phyloP scores from a whole-genome alignment of 2,888 invertebrate species.

The Catocala fraxini region DNA sequence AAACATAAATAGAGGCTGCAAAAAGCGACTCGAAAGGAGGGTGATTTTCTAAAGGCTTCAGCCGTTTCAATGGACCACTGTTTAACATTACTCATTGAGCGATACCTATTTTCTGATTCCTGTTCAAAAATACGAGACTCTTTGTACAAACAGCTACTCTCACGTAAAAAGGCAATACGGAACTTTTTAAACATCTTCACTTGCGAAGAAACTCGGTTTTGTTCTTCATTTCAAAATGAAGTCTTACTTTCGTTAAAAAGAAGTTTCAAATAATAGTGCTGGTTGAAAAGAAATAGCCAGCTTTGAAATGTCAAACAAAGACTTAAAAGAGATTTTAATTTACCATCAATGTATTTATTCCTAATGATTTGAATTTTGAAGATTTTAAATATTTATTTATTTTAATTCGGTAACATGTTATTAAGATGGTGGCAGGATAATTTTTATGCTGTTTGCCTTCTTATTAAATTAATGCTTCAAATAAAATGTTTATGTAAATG shows the following conservation, averaged over 20 bases:
- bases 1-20: constrained; percentile 80
- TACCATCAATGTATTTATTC: too few relatives aligned
- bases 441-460: too few relatives aligned
- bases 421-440: too few relatives aligned
- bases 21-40: constrained; percentile 79
- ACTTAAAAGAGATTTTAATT: constrained; percentile 17
- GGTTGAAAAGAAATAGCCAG: constrained; percentile 31
- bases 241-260: constrained; percentile 48
- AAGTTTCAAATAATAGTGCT: constrained; percentile 48
- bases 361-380: too few relatives aligned
- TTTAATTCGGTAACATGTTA: too few relatives aligned
- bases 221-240: constrained; percentile 52
- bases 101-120: constrained; percentile 77
- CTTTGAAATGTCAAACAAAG: constrained; percentile 29
- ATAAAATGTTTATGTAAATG: too few relatives aligned
- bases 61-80: constrained; percentile 81
- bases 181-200: constrained; percentile 65
- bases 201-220: constrained; percentile 57
- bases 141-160: constrained; percentile 61
- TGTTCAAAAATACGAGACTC: constrained; percentile 69
- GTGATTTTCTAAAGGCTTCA: constrained; percentile 85
- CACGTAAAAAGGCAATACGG: constrained; percentile 53
- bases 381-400: too few relatives aligned
- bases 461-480: too few relatives aligned
- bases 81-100: constrained; percentile 83